These are phyloP conservation scores for Paraescarpia echinospica DNA, from an alignment of 1,140 invertebrate genomes.

Conservation along the genomic window DNA sequence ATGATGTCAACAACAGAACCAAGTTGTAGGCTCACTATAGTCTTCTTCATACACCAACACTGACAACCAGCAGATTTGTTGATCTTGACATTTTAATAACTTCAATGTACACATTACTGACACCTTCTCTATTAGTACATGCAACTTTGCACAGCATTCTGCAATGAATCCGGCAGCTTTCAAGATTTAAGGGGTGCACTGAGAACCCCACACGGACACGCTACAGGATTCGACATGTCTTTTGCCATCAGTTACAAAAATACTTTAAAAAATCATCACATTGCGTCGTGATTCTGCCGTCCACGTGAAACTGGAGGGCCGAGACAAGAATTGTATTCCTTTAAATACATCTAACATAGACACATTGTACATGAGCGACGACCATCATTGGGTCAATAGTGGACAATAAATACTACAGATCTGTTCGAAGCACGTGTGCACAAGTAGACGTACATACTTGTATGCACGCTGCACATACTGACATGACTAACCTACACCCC, in stretches of 20 bases:
- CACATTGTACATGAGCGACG: neutral
- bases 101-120: neutral
- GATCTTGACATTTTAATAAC: constrained; percentile 6
- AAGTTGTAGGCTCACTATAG: neutral
- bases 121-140: neutral
- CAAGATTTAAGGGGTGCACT: neutral
- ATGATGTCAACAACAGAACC: neutral
- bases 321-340: neutral
- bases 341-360: neutral
- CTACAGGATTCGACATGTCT: neutral
- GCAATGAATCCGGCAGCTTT: neutral
- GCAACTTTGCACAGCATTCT: neutral
- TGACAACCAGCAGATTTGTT: neutral
- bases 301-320: neutral
- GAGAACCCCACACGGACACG: neutral
- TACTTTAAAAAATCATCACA: neutral
- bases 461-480: neutral
- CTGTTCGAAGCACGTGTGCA: neutral
- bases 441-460: neutral
- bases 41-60: neutral
- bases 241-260: neutral
- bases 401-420: neutral
- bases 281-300: neutral
- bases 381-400: neutral
- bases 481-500: neutral